These are phyloP conservation scores for Manis pentadactyla DNA, from an alignment of 2,797 vertebrate genomes.

Conservation along the genomic window DNA sequence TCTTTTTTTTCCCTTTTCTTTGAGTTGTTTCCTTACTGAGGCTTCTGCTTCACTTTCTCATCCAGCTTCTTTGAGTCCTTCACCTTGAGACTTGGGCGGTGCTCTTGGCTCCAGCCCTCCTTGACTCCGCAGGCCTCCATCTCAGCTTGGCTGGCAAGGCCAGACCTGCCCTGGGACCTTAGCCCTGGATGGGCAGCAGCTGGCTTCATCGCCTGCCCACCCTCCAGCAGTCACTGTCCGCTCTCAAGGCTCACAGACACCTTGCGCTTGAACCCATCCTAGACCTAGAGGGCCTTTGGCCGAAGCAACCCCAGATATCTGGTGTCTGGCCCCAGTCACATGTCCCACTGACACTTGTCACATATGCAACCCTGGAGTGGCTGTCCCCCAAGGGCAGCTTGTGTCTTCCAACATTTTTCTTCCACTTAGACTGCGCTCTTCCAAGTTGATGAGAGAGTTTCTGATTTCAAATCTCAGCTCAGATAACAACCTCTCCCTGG, in stretches of 20 bases:
- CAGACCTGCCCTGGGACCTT: background rate
- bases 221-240: background rate
- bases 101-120: background rate
- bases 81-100: background rate
- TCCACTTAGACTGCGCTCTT: background rate
- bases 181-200: background rate
- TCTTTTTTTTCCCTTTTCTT: background rate
- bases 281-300: background rate
- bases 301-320: background rate
- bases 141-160: background rate
- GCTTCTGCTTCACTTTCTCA: background rate
- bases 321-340: background rate
- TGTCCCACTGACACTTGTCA: background rate
- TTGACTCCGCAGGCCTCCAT: background rate
- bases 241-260: background rate
- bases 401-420: background rate
- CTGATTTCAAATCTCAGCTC: background rate
- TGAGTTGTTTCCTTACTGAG: background rate
- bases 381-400: background rate
- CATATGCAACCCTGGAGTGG: background rate
- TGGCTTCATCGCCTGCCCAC: background rate
- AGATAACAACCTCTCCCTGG: background rate
- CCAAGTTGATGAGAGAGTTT: background rate
- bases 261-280: background rate
- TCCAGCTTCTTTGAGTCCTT: background rate